phyloP scores from a whole-genome alignment of 1,140 invertebrate species.

The Marisa cornuarietis region DNA sequence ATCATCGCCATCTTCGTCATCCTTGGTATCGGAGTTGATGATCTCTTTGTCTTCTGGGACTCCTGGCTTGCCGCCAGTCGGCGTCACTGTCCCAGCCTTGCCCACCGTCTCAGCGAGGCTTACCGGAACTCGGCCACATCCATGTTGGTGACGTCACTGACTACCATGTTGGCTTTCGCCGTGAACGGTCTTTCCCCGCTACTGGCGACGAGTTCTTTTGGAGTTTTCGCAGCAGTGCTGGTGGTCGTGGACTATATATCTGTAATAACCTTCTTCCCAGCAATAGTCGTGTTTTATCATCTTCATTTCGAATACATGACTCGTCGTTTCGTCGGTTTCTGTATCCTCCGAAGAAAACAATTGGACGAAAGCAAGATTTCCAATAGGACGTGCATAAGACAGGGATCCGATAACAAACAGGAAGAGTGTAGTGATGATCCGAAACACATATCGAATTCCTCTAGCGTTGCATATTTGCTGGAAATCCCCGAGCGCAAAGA shows the following conservation, averaged over 20 bases:
- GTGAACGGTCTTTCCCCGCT: constrained; percentile 50
- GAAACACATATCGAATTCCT: too few relatives aligned
- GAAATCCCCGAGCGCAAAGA: too few relatives aligned
- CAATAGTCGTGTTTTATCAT: constrained; percentile 54
- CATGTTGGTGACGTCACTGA: constrained; percentile 58
- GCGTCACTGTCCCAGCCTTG: constrained; percentile 36
- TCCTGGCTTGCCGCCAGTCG: constrained; percentile 47
- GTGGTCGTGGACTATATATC: constrained; percentile 56
- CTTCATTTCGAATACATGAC: constrained; percentile 33
- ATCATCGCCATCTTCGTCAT: constrained; percentile 56
- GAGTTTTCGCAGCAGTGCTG: constrained; percentile 56
- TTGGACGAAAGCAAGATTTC: background rate
- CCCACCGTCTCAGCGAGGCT: constrained; percentile 52
- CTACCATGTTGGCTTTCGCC: constrained; percentile 56
- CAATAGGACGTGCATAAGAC: background rate
- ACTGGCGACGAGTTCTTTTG: constrained; percentile 51
- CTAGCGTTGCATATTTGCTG: background rate
- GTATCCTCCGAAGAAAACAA: constrained; percentile 17
- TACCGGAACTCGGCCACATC: constrained; percentile 52
- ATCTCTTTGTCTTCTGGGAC: constrained; percentile 59
- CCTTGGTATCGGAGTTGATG: constrained; percentile 58
- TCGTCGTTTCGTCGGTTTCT: constrained; percentile 12
- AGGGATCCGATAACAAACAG: background rate
- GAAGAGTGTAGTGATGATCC: background rate
- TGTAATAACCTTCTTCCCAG: constrained; percentile 57